A percentile compares a stretch with the other conserved stretches of the same genome.
phyloP scores from a whole-genome alignment of 2,113 vertebrate genomes.

The Sylvietta virens region DNA sequence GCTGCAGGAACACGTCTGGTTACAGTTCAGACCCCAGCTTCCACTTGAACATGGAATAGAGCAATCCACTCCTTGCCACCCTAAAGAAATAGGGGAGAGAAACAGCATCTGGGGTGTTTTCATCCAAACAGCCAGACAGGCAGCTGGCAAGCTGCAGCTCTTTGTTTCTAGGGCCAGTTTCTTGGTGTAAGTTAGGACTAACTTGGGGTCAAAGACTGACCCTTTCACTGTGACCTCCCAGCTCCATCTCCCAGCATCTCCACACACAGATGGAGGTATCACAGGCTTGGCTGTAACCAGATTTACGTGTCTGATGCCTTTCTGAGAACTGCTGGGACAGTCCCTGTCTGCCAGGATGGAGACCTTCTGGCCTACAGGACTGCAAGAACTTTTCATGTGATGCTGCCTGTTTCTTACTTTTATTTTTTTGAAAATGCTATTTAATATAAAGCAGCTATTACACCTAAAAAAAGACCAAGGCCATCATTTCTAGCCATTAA shows the following conservation, averaged over 20 bases:
- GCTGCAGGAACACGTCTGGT: constrained; percentile 83
- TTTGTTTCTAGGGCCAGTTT: background rate
- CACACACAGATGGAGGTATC: background rate
- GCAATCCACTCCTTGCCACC: constrained; percentile 94
- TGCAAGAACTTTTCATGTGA: background rate
- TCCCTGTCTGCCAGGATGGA: background rate
- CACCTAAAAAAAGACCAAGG: background rate
- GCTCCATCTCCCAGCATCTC: background rate
- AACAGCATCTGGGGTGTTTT: background rate
- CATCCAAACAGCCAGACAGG: background rate
- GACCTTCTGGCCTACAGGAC: background rate
- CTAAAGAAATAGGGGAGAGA: constrained; percentile 51
- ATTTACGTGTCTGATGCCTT: background rate
- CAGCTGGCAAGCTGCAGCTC: background rate
- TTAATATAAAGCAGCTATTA: constrained; percentile 47
- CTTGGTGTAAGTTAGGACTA: background rate
- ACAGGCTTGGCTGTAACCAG: background rate
- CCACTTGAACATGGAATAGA: constrained; percentile 88
- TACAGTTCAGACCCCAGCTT: constrained; percentile 90
- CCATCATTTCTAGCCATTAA: constrained; percentile 47
- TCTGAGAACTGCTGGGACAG: background rate
- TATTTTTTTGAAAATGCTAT: background rate
- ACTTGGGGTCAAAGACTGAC: background rate
- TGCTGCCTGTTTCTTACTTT: background rate
- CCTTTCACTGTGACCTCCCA: background rate